A percentile compares a stretch with the other conserved stretches of the same genome.
Conservation (phyloP, 2,113 vertebrate genomes). For the Coryphaenoides rupestris region DNA sequence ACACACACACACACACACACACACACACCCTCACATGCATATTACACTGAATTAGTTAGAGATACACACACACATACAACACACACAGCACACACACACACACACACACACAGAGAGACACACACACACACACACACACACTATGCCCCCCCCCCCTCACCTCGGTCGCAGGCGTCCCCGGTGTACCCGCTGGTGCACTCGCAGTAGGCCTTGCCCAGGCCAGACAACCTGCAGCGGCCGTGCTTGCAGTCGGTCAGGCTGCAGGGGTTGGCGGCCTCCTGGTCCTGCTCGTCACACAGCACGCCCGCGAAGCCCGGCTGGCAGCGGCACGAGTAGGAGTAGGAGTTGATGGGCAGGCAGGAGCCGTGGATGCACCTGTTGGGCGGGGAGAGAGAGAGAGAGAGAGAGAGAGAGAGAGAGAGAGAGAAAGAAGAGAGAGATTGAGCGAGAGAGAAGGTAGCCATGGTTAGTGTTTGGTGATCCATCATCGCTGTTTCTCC, state of each 20-base stretch:
- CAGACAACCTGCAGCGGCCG: slow-evolving; percentile 90
- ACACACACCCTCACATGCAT: too few species aligned
- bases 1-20: too few species aligned
- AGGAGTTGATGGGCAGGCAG: slow-evolving; percentile 93
- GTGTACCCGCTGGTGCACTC: slow-evolving; percentile 92
- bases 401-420: neutral
- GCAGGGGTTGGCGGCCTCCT: slow-evolving; percentile 83
- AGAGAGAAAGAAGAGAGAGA: slow-evolving; percentile 18
- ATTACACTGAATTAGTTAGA: too few species aligned
- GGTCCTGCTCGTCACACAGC: slow-evolving; percentile 88
- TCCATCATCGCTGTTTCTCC: too few species aligned
- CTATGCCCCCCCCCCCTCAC: too few species aligned
- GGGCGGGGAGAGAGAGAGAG: neutral
- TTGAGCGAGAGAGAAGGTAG: too few species aligned
- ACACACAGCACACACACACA: too few species aligned
- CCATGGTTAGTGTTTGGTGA: too few species aligned
- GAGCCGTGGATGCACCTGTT: slow-evolving; percentile 89
- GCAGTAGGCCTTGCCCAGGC: slow-evolving; percentile 92
- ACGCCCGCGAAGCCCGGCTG: slow-evolving; percentile 87
- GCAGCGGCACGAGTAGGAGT: slow-evolving; percentile 98
- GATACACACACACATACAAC: too few species aligned
- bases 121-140: too few species aligned
- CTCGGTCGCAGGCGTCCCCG: slow-evolving; percentile 89
- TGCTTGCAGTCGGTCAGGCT: slow-evolving; percentile 88
- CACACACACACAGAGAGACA: too few species aligned